These are phyloP conservation scores for Euphydryas editha DNA, from an alignment of 2,888 invertebrate genomes.

Conservation along the genomic window DNA sequence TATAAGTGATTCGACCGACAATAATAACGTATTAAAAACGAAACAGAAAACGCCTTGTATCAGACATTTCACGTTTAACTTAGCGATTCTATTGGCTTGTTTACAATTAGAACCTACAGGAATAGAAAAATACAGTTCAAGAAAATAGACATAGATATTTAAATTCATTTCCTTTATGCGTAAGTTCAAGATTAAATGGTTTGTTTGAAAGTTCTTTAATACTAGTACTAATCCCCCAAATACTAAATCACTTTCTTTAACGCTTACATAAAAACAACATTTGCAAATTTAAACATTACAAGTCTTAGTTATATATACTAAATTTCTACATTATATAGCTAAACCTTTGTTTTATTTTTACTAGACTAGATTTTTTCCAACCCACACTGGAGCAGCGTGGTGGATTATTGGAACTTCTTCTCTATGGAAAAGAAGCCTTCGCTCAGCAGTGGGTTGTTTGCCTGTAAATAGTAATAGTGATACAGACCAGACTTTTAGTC, in stretches of 20 bases:
- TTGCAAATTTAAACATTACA: too few species aligned
- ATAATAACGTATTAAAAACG: not conserved
- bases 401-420: too few species aligned
- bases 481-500: too few species aligned
- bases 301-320: too few species aligned
- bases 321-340: too few species aligned
- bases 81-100: not conserved
- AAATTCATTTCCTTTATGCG: not conserved
- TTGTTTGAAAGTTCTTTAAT: not conserved
- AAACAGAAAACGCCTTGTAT: not conserved
- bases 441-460: too few species aligned
- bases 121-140: not conserved
- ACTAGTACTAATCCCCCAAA: not conserved
- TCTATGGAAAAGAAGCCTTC: too few species aligned
- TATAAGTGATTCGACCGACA: not conserved
- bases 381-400: too few species aligned
- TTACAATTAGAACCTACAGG: not conserved
- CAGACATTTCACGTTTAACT: not conserved
- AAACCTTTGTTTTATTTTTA: too few species aligned
- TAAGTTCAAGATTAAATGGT: not conserved
- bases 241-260: not conserved
- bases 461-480: too few species aligned
- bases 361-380: too few species aligned
- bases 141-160: too few species aligned
- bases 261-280: not conserved